These are phyloP conservation scores for Mamestra brassicae DNA, from an alignment of 2,888 invertebrate genomes.

Conservation along the genomic window DNA sequence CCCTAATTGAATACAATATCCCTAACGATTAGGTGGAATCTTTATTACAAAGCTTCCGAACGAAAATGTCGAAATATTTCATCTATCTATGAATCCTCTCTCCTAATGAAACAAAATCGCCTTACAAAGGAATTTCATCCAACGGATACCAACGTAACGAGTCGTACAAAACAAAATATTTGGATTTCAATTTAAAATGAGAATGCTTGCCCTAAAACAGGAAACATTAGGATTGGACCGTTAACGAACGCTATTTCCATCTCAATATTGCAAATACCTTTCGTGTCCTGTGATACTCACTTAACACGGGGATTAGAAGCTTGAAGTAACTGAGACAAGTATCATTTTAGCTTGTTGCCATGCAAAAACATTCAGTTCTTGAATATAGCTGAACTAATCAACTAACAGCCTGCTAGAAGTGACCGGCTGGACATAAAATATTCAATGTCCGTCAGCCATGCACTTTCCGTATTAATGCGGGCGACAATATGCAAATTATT, in stretches of 20 bases:
- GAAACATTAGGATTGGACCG: conserved; percentile 66
- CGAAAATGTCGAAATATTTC: conserved; percentile 20
- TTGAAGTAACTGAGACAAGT: conserved; percentile 18
- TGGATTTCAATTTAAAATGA: conserved; percentile 34
- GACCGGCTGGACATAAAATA: conserved; percentile 65
- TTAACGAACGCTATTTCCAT: conserved; percentile 74
- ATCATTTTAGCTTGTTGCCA: conserved; percentile 42
- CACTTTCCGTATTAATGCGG: conserved; percentile 50
- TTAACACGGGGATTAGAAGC: conserved; percentile 45
- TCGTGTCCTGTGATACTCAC: conserved; percentile 51
- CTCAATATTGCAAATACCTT: conserved; percentile 72
- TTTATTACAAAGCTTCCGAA: conserved; percentile 3
- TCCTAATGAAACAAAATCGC: conserved; percentile 28
- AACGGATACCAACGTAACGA: conserved; percentile 10
- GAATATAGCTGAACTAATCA: conserved; percentile 78
- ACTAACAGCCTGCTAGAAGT: conserved; percentile 61
- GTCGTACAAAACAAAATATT: conserved; percentile 26
- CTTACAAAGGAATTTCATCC: conserved; percentile 30
- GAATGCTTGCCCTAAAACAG: conserved; percentile 55
- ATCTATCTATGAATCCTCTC: neutral
- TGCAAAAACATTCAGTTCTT: conserved; percentile 63
- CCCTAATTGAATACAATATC: neutral
- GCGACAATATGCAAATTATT: conserved; percentile 50
- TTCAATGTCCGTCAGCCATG: conserved; percentile 56
- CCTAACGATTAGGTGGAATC: neutral